A percentile compares a stretch with the other conserved stretches of the same genome.
Evolutionary conservation across 1,140 invertebrate species (phyloP).

Genomic region (Metopolophium dirhodum): DNA sequence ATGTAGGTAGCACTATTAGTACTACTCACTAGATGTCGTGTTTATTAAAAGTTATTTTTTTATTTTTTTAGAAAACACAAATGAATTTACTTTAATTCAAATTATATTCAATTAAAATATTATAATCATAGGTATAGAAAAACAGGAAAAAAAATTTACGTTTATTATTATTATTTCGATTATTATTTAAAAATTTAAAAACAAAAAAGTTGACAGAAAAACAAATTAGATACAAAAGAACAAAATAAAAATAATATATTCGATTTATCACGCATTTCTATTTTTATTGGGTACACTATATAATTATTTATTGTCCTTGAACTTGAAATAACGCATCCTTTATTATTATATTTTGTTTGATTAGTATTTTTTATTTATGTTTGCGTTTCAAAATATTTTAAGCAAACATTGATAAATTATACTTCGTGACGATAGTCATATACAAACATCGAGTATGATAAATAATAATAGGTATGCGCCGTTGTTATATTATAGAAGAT

Average conservation of each 20-base stretch:
- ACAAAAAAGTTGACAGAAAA: not conserved
- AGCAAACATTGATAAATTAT: not conserved
- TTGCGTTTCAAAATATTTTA: not conserved
- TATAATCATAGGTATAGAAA: not conserved
- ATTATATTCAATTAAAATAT: not conserved
- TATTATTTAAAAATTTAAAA: not conserved
- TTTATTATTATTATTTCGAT: too few species aligned
- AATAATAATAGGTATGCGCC: not conserved
- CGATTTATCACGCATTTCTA: not conserved
- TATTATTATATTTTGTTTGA: not conserved
- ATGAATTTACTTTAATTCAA: not conserved
- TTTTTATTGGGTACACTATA: not conserved
- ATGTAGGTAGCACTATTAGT: too few species aligned
- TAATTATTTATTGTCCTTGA: conserved; percentile 41
- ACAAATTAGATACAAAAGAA: not conserved
- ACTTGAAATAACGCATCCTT: conserved; percentile 24
- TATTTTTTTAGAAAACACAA: not conserved
- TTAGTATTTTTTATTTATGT: not conserved
- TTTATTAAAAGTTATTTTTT: not conserved
- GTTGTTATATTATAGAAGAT: not conserved
- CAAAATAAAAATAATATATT: not conserved
- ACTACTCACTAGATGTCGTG: not conserved
- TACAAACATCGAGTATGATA: not conserved
- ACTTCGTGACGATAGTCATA: conserved; percentile 2
- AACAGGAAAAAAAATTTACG: not conserved